A percentile compares a stretch with the other conserved stretches of the same genome.
phyloP scores from a whole-genome alignment of 53 echinoderm and acorn worm genomes.

The Patiria pectinifera region DNA sequence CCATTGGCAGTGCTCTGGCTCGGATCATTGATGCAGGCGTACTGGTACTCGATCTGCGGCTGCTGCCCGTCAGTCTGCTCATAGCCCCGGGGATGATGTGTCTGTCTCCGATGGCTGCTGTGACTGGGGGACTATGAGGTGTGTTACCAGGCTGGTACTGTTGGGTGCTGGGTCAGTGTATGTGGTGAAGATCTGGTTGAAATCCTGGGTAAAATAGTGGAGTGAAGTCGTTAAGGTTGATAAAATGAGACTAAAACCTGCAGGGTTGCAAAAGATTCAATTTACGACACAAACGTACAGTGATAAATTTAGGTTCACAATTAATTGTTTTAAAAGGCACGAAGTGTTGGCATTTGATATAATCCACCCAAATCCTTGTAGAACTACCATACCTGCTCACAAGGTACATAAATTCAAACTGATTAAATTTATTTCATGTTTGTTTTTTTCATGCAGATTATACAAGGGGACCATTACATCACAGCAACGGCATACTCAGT shows the following conservation, averaged over 20 bases:
- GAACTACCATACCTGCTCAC: no score
- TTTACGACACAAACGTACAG: background rate
- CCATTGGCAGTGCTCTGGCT: background rate
- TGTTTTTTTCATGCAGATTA: no score
- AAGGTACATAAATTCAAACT: no score
- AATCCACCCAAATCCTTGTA: no score
- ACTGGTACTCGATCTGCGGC: constrained; percentile 14
- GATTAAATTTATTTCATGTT: no score
- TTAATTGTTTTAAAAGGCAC: no score
- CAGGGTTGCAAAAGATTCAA: background rate
- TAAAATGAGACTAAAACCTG: background rate
- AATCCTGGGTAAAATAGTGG: constrained; percentile 16
- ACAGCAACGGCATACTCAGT: no score
- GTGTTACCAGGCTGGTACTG: constrained; percentile 36
- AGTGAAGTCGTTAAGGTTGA: background rate
- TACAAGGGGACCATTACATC: no score
- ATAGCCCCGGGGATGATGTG: background rate
- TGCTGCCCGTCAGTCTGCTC: constrained; percentile 24
- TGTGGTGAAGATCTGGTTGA: constrained; percentile 46
- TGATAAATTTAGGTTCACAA: no score
- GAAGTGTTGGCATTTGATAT: no score
- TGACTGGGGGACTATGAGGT: constrained; percentile 49
- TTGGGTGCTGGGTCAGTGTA: constrained; percentile 15
- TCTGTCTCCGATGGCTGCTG: constrained; percentile 10
- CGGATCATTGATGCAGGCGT: background rate